Base-by-base conservation (phyloP, 2,113 vertebrate species). In the Albula glossodonta region DNA sequence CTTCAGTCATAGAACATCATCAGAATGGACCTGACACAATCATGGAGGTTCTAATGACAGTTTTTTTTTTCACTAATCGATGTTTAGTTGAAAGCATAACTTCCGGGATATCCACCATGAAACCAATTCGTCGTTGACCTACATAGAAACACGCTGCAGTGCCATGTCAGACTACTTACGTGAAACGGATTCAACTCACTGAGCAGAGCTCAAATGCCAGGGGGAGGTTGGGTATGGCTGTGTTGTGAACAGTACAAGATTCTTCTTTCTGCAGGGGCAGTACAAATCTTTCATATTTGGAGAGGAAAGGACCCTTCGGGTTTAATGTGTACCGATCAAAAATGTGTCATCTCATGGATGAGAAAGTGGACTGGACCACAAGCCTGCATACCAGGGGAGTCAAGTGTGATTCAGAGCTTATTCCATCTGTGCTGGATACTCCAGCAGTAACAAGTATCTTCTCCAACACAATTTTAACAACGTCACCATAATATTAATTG, bases 91-190 rank as follows among this genome's bases (percentile, higher is more conserved):
- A 70, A n/a, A 70, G 22, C n/a, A 7, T 22, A 22, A 22, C 13
- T 25, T 70, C 31, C 51, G 22, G 52, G 77, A 57, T 50, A 25
- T 41, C 22, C 11, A 48, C 22, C 48, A 19, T n/a, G 41, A 50
- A 80, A n/a, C 77, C 74, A 53, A 17, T 56, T 85, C 60, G 51
- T 52, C 22, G 77, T 53, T 85, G 84, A 79, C 52, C 74, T 50
- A 51, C 3, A 84, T 70, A 84, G 66, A 84, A 74, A 50, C 15
- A 19, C 2, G 70, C 70, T 74, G 22, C 70, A 74, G n/a, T 25
- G n/a, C 5, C 70, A 74, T 74, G 41, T 52, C 50, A 51, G 51
- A 63, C 83, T 84, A 74, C n/a, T 84, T 78, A n/a, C 53, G 66
- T 70, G 74, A 80, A 57, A 57, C 15, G 8, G 51, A 51, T 78